Evolutionary conservation across 2,113 vertebrate genomes (phyloP).

Genomic region (Engystomops pustulosus): DNA sequence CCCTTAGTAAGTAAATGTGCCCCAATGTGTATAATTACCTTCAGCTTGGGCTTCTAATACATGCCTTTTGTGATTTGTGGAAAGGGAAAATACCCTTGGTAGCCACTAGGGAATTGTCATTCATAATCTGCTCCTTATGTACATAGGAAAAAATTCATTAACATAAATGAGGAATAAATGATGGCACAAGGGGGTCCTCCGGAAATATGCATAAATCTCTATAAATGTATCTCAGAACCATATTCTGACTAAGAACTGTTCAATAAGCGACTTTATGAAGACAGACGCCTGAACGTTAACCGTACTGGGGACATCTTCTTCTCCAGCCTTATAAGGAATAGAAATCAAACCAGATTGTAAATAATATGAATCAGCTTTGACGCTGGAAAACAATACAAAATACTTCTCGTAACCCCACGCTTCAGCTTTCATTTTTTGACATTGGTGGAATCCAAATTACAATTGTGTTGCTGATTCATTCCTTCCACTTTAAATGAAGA

Average conservation of each 20-base stretch:
- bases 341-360: slow-evolving; percentile 9
- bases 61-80: too few species aligned
- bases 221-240: not conserved
- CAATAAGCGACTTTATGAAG: not conserved
- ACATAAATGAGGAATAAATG: not conserved
- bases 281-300: not conserved
- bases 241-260: not conserved
- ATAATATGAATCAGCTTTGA: slow-evolving; percentile 42
- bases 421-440: slow-evolving; percentile 36
- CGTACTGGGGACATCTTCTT: not conserved
- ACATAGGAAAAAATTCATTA: not conserved
- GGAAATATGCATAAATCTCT: not conserved
- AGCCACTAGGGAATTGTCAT: too few species aligned
- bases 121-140: not conserved
- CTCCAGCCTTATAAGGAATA: slow-evolving; percentile 28
- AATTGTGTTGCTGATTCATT: slow-evolving; percentile 28
- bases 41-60: too few species aligned
- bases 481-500: slow-evolving; percentile 24
- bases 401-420: not conserved
- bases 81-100: too few species aligned
- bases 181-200: not conserved
- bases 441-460: slow-evolving; percentile 19
- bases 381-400: slow-evolving; percentile 42
- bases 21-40: too few species aligned
- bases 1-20: too few species aligned